Evolutionary conservation across 2,888 invertebrate genomes (phyloP).

Genomic region (Acleris laterana): DNA sequence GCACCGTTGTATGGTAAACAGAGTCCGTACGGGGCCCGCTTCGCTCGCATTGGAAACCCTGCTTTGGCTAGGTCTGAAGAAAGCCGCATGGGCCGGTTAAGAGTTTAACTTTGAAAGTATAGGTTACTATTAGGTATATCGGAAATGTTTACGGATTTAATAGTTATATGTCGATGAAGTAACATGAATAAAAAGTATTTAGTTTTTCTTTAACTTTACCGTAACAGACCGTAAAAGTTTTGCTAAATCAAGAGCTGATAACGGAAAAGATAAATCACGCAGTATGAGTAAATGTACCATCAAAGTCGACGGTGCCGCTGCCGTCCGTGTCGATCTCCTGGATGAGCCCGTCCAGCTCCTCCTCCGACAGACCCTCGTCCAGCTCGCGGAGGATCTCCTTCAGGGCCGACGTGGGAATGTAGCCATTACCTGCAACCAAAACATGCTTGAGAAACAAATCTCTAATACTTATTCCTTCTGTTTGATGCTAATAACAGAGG

Average conservation of each 20-base stretch:
- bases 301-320: constrained; percentile 99
- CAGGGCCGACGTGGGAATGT: constrained; percentile 96
- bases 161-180: no score
- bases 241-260: not conserved
- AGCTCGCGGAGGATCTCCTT: constrained; percentile 97
- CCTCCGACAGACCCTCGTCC: constrained; percentile 97
- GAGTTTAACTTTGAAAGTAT: no score
- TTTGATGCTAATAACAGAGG: not conserved
- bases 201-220: no score
- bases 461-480: not conserved
- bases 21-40: no score
- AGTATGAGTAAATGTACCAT: constrained; percentile 86
- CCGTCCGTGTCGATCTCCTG: constrained; percentile 99
- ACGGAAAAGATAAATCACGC: not conserved
- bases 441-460: not conserved
- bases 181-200: no score
- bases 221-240: no score
- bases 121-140: no score
- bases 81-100: no score
- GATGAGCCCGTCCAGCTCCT: constrained; percentile 98
- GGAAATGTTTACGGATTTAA: no score
- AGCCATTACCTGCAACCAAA: constrained; percentile 88
- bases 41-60: no score
- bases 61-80: no score
- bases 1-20: no score